Evolutionary conservation across 2,797 vertebrate genomes (phyloP).

Genomic region (Falco columbarius): DNA sequence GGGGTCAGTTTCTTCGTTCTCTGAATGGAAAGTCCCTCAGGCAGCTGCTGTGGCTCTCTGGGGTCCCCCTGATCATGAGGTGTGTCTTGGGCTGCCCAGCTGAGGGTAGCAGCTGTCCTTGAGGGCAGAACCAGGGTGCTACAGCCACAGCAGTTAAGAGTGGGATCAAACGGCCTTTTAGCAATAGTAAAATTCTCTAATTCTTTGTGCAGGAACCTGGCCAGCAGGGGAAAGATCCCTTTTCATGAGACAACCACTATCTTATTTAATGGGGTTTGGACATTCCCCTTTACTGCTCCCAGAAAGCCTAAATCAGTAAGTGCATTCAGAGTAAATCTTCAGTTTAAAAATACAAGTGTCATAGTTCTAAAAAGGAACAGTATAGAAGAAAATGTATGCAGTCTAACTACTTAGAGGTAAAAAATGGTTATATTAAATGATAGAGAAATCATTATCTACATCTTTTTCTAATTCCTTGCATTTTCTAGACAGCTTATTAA

Average conservation of each 20-base stretch:
- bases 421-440: slow-evolving; percentile 45
- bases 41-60: neutral
- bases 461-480: slow-evolving; percentile 74
- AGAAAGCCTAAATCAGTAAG: neutral
- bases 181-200: neutral
- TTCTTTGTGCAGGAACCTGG: neutral
- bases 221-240: neutral
- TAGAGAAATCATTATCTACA: slow-evolving; percentile 66
- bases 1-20: neutral
- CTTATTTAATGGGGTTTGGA: neutral
- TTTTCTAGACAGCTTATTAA: slow-evolving; percentile 74
- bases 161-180: neutral
- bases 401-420: slow-evolving; percentile 62
- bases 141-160: rapidly evolving
- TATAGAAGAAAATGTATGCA: neutral
- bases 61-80: neutral
- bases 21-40: neutral
- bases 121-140: neutral
- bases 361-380: slow-evolving; percentile 15
- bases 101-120: neutral
- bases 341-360: neutral
- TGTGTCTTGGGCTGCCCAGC: neutral
- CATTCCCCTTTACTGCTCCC: slow-evolving; percentile 2
- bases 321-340: neutral
- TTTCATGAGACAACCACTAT: neutral